Conservation (phyloP, 2,888 invertebrate genomes). For the Chesias legatella region DNA sequence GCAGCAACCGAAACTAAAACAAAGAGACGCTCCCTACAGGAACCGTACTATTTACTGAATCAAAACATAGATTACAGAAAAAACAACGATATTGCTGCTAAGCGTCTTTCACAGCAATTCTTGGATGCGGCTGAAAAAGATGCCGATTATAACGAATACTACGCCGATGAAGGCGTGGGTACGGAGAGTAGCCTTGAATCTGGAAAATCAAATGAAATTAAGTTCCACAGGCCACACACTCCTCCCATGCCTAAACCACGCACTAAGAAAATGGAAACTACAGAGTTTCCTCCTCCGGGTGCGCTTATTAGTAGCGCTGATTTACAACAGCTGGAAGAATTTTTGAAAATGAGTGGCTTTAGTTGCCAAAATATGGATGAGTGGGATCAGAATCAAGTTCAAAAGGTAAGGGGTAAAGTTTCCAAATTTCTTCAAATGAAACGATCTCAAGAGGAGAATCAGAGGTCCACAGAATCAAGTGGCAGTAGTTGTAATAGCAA, state of each 20-base stretch:
- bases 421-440: constrained; percentile 85
- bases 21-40: constrained; percentile 88
- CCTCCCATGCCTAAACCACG: constrained; percentile 76
- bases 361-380: constrained; percentile 84
- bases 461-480: constrained; percentile 80
- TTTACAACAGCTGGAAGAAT: constrained; percentile 85
- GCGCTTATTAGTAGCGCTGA: constrained; percentile 82
- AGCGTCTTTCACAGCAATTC: constrained; percentile 74
- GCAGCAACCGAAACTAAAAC: constrained; percentile 73
- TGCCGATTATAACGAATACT: constrained; percentile 75
- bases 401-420: constrained; percentile 85
- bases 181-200: constrained; percentile 81
- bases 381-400: constrained; percentile 84
- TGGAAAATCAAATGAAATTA: constrained; percentile 77
- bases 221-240: constrained; percentile 72
- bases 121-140: constrained; percentile 77
- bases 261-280: constrained; percentile 71
- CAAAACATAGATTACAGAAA: constrained; percentile 73
- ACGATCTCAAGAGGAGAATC: constrained; percentile 84
- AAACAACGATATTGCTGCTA: constrained; percentile 76
- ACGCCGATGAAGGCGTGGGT: constrained; percentile 83
- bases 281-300: constrained; percentile 73
- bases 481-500: constrained; percentile 82
- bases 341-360: constrained; percentile 85
- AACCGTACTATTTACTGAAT: constrained; percentile 83